phyloP scores from a whole-genome alignment of 2,888 invertebrate species.

The Coremacera marginata region DNA sequence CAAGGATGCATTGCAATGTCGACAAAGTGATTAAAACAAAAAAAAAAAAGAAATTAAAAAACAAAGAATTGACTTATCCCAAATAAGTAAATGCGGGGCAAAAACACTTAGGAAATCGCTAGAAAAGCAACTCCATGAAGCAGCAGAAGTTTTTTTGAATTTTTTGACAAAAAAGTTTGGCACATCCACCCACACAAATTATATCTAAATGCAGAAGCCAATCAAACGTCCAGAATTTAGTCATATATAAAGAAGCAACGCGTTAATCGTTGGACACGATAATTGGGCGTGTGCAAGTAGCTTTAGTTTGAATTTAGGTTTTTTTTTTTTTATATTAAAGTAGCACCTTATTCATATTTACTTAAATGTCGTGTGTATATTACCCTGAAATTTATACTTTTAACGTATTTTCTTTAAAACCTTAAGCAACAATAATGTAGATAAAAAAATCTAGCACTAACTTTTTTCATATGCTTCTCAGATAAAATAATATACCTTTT shows the following conservation, averaged over 20 bases:
- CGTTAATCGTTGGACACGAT: too few relatives aligned
- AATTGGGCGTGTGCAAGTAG: not conserved
- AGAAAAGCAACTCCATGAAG: too few relatives aligned
- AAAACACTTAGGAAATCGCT: too few relatives aligned
- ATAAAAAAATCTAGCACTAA: not conserved
- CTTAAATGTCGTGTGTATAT: not conserved
- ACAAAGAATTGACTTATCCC: not conserved
- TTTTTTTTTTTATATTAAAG: not conserved
- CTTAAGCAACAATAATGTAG: not conserved
- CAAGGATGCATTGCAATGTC: constrained; percentile 40
- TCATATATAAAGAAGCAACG: not conserved
- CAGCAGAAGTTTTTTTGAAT: too few relatives aligned
- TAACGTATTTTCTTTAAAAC: not conserved
- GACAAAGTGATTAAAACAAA: constrained; percentile 28
- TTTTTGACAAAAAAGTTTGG: too few relatives aligned
- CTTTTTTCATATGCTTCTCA: not conserved
- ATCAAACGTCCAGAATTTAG: constrained; percentile 16
- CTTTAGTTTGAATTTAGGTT: not conserved
- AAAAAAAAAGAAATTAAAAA: too few relatives aligned
- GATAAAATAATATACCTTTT: not conserved
- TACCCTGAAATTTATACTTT: constrained; percentile 1
- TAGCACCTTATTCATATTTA: not conserved
- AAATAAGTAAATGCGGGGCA: not conserved
- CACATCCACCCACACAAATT: not conserved
- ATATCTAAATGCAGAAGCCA: constrained; percentile 1